Evolutionary conservation across 2,797 vertebrate genomes (phyloP).

Genomic region (Phoxinus dragarum): DNA sequence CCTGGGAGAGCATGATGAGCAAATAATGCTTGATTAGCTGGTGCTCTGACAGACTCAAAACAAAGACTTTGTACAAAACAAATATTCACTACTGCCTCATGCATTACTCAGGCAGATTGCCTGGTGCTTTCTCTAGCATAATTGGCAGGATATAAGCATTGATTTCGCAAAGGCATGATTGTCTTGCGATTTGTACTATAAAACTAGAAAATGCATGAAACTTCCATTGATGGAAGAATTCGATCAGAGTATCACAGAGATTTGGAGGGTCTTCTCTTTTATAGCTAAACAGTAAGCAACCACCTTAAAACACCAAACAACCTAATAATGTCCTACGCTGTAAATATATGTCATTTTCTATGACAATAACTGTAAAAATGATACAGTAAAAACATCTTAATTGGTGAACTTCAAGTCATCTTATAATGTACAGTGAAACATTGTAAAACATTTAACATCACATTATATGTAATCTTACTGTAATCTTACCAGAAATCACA

Average conservation of each 20-base stretch:
- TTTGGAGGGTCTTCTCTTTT: neutral
- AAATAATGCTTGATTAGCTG: constrained; percentile 45
- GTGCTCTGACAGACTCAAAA: constrained; percentile 34
- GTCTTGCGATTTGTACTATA: neutral
- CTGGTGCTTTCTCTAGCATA: constrained; percentile 18
- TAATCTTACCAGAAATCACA: no score
- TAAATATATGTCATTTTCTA: neutral
- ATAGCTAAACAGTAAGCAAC: neutral
- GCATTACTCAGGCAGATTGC: neutral
- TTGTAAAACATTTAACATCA: neutral
- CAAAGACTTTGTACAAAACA: constrained; percentile 32
- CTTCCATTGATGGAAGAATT: neutral
- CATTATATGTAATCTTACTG: neutral
- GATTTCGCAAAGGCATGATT: neutral
- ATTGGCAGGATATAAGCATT: neutral
- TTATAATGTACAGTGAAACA: neutral
- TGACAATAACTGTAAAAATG: no score
- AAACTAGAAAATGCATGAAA: neutral
- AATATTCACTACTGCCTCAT: constrained; percentile 12
- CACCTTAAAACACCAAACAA: no score
- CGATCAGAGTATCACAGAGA: neutral
- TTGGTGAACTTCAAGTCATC: neutral
- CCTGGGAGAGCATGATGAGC: constrained; percentile 8
- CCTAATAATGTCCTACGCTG: neutral
- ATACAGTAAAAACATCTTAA: neutral